Evolutionary conservation across 1,140 invertebrate genomes (phyloP).

Genomic region (Armadillidium nasatum): DNA sequence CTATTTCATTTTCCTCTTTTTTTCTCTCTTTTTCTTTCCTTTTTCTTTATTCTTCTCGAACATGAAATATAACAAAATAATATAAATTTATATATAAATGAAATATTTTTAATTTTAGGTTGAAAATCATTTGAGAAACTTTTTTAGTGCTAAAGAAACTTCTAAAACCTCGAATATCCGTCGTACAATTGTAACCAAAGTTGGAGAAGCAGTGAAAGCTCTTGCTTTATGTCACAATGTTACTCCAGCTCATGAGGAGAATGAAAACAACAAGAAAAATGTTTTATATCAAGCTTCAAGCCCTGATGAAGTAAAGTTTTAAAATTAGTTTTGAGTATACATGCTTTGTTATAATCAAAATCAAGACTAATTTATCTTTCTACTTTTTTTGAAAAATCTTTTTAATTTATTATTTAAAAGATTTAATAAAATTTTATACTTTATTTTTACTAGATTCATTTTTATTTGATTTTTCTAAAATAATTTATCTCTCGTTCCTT

Average conservation of each 20-base stretch:
- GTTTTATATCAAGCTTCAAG: constrained; percentile 81
- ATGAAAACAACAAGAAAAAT: constrained; percentile 56
- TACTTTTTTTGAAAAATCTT: no score
- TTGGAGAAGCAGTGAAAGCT: constrained; percentile 85
- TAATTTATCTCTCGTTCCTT: no score
- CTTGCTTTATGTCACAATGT: constrained; percentile 98
- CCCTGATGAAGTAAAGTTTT: constrained; percentile 80
- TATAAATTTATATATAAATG: background rate
- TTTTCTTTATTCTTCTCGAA: background rate
- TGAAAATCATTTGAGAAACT: constrained; percentile 46
- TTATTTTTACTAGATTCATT: no score
- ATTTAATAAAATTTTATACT: no score
- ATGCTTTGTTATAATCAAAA: no score
- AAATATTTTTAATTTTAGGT: constrained; percentile 38
- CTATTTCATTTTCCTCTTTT: background rate
- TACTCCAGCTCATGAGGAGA: constrained; percentile 79
- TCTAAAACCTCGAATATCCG: constrained; percentile 34
- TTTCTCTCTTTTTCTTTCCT: background rate
- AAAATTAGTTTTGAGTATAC: no score
- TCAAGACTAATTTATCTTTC: no score
- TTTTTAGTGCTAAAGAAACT: constrained; percentile 31
- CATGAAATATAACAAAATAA: background rate
- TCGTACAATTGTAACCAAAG: constrained; percentile 59
- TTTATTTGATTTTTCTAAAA: no score
- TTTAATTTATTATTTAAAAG: no score